These are phyloP conservation scores for Electrophaes corylata DNA, from an alignment of 2,888 invertebrate genomes.

Conservation along the genomic window DNA sequence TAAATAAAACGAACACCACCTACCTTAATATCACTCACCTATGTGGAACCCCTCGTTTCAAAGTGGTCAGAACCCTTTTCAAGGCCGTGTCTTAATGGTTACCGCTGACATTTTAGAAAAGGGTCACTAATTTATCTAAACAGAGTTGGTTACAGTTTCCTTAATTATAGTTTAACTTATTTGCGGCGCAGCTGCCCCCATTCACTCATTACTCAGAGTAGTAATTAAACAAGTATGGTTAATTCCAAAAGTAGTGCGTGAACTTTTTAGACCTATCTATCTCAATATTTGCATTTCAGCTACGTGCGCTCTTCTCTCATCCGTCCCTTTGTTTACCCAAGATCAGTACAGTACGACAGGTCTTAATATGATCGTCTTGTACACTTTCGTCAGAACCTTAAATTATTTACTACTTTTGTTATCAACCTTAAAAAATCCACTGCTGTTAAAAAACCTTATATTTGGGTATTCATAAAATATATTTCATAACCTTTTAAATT, in stretches of 20 bases:
- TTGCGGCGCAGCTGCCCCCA: conserved; percentile 61
- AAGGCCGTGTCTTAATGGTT: conserved; percentile 68
- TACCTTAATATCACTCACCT: conserved; percentile 50
- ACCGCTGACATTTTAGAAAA: conserved; percentile 78
- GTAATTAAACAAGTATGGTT: conserved; percentile 16
- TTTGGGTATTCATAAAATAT: too few relatives aligned
- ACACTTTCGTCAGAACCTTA: too few relatives aligned
- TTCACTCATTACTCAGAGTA: conserved; percentile 39
- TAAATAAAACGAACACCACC: neutral
- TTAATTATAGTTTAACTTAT: conserved; percentile 82
- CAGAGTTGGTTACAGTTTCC: conserved; percentile 66
- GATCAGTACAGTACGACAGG: too few relatives aligned
- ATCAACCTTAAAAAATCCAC: too few relatives aligned
- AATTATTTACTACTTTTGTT: too few relatives aligned
- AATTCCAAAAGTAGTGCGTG: neutral
- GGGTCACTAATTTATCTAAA: conserved; percentile 81
- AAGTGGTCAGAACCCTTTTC: conserved; percentile 65
- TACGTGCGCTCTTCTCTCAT: too few relatives aligned
- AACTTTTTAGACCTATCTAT: neutral
- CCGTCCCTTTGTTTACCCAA: too few relatives aligned
- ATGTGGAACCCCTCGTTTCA: conserved; percentile 49
- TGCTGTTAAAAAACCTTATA: too few relatives aligned
- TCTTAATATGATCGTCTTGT: too few relatives aligned
- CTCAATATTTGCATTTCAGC: too few relatives aligned
- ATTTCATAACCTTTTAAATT: too few relatives aligned